phyloP scores from a whole-genome alignment of 2,888 invertebrate genomes.

The Pachymerium ferrugineum region DNA sequence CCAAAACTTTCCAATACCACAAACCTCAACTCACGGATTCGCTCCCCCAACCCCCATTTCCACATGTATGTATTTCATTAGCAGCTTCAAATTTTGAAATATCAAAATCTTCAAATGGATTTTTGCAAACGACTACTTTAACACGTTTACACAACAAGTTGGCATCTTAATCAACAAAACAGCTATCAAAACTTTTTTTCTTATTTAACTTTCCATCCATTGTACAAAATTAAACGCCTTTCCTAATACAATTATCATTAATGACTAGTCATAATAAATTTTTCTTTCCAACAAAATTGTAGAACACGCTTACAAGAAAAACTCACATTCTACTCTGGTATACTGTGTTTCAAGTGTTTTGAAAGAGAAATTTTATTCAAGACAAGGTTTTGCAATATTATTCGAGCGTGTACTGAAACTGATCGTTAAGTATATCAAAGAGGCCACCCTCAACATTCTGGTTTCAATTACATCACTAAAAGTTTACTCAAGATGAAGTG shows the following conservation, averaged over 20 bases:
- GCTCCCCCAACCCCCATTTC: background rate
- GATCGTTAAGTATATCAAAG: too few species aligned
- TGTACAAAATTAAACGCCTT: background rate
- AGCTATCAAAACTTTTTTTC: slow-evolving; percentile 1
- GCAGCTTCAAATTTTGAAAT: slow-evolving; percentile 18
- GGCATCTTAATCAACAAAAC: slow-evolving; percentile 21
- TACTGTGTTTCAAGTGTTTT: too few species aligned
- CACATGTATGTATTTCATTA: slow-evolving; percentile 20
- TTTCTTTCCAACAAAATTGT: too few species aligned
- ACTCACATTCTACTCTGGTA: too few species aligned
- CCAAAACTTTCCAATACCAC: slow-evolving; percentile 21
- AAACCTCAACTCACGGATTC: background rate
- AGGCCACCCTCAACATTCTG: too few species aligned
- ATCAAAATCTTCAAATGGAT: background rate
- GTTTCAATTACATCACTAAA: too few species aligned
- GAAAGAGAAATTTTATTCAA: too few species aligned
- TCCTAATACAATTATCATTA: background rate
- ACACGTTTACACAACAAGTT: slow-evolving; percentile 1
- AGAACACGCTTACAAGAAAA: too few species aligned
- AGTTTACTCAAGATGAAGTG: background rate
- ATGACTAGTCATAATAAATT: too few species aligned
- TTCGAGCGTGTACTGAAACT: too few species aligned
- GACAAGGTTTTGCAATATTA: too few species aligned
- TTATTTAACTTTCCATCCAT: background rate
- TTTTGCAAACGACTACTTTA: slow-evolving; percentile 9